Evolutionary conservation across 1,140 invertebrate species (phyloP).

Genomic region (Ectropis grisescens): DNA sequence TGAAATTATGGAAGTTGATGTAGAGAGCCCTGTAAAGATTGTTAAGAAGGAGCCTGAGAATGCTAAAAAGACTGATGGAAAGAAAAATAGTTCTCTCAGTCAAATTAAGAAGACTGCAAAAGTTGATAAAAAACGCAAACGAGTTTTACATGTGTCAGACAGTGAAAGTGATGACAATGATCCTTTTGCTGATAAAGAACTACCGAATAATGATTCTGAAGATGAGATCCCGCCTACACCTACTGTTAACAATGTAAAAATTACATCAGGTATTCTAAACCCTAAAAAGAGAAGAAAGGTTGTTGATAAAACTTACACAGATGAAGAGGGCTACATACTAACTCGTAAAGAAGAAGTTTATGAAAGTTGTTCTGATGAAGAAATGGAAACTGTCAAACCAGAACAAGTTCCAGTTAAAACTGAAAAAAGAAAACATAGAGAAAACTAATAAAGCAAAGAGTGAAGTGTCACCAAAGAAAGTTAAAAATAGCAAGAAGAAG

Average conservation of each 20-base stretch:
- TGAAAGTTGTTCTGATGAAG: conserved; percentile 56
- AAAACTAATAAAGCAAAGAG: conserved; percentile 20
- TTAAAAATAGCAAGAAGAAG: conserved; percentile 36
- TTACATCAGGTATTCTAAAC: conserved; percentile 50
- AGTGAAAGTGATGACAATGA: conserved; percentile 56
- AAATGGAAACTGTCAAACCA: conserved; percentile 23
- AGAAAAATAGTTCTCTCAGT: conserved; percentile 23
- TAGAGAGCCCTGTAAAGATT: conserved; percentile 1
- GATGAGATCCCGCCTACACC: conserved; percentile 64
- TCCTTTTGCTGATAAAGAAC: conserved; percentile 27
- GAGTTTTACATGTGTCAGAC: conserved; percentile 49
- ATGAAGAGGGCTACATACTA: conserved; percentile 56
- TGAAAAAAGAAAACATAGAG: conserved; percentile 9
- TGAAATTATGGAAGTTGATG: conserved; percentile 14
- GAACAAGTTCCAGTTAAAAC: conserved; percentile 13
- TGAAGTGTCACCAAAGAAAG: conserved; percentile 30
- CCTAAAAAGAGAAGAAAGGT: conserved; percentile 56
- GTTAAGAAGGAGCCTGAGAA: conserved; percentile 1
- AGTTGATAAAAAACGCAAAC: conserved; percentile 54
- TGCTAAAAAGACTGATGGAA: conserved; percentile 3
- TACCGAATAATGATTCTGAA: conserved; percentile 34
- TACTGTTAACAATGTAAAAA: conserved; percentile 37
- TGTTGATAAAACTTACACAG: conserved; percentile 56
- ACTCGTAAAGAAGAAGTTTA: conserved; percentile 59
- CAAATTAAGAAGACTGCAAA: conserved; percentile 42